phyloP scores from a whole-genome alignment of 2,113 vertebrate species.

The Elephantulus edwardii region DNA sequence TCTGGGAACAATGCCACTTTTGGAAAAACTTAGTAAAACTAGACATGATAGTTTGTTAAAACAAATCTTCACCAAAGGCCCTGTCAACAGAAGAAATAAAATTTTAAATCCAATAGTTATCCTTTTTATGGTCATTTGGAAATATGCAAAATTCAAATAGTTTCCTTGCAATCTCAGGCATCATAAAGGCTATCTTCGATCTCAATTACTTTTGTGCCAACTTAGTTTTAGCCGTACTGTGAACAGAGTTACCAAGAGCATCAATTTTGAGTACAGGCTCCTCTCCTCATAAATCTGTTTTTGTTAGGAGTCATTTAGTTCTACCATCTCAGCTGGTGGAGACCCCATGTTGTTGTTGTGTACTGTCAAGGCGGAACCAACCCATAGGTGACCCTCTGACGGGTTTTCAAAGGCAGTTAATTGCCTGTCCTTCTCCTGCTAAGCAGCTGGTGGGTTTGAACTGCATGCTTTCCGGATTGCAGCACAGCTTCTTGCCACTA shows the following conservation, averaged over 20 bases:
- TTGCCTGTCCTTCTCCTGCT: too few species aligned
- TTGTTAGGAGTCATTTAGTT: not conserved
- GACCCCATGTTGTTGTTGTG: too few species aligned
- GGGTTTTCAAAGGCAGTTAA: too few species aligned
- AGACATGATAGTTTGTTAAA: slow-evolving; percentile 1
- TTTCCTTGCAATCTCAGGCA: not conserved
- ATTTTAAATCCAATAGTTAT: not conserved
- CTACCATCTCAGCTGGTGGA: not conserved
- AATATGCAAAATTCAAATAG: slow-evolving; percentile 34
- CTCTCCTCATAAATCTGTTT: not conserved
- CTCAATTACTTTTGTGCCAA: slow-evolving; percentile 8
- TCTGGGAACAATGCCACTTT: not conserved
- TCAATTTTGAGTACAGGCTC: not conserved
- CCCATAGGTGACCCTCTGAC: too few species aligned
- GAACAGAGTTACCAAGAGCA: slow-evolving; percentile 11
- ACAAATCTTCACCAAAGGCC: slow-evolving; percentile 2
- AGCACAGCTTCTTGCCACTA: too few species aligned
- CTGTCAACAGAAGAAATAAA: slow-evolving; percentile 20
- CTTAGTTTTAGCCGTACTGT: not conserved
- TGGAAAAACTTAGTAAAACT: slow-evolving; percentile 2
- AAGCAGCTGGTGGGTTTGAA: too few species aligned
- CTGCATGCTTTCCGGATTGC: too few species aligned
- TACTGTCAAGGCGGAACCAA: too few species aligned
- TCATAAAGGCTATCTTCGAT: not conserved
- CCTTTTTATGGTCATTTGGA: not conserved